Evolutionary conservation across 1,140 invertebrate genomes (phyloP).

Genomic region (Hesperophylax magnus): DNA sequence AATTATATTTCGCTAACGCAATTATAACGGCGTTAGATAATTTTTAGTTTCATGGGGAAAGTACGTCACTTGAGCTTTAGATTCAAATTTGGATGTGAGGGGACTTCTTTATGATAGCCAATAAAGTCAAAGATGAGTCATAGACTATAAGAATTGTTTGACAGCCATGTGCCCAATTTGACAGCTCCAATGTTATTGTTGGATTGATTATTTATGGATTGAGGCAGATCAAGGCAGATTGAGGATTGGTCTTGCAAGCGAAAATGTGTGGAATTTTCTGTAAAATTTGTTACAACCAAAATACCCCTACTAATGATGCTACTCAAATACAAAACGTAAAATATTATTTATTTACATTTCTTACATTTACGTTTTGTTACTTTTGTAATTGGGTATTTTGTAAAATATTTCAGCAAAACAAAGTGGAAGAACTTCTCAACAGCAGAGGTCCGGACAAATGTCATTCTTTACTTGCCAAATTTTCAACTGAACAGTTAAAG

Average conservation of each 20-base stretch:
- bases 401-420: conserved; percentile 59
- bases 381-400: not conserved
- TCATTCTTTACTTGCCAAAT: not conserved
- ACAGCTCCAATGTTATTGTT: not conserved
- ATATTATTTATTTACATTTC: not conserved
- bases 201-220: not conserved
- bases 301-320: not conserved
- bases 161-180: too few species aligned
- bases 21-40: too few species aligned
- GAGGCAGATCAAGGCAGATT: too few species aligned
- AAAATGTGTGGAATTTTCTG: conserved; percentile 65
- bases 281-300: conserved; percentile 53
- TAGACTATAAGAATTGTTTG: too few species aligned
- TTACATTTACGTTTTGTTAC: not conserved
- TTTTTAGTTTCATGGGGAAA: too few species aligned
- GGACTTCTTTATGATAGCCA: too few species aligned
- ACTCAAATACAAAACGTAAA: not conserved
- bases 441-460: conserved; percentile 65
- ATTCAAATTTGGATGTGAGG: too few species aligned
- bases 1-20: too few species aligned
- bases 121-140: too few species aligned
- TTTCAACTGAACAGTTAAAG: not conserved
- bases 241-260: not conserved
- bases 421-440: conserved; percentile 60
- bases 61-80: too few species aligned